Evolutionary conservation across 1,140 invertebrate species (phyloP).

Genomic region (Trinorchestia longiramus): DNA sequence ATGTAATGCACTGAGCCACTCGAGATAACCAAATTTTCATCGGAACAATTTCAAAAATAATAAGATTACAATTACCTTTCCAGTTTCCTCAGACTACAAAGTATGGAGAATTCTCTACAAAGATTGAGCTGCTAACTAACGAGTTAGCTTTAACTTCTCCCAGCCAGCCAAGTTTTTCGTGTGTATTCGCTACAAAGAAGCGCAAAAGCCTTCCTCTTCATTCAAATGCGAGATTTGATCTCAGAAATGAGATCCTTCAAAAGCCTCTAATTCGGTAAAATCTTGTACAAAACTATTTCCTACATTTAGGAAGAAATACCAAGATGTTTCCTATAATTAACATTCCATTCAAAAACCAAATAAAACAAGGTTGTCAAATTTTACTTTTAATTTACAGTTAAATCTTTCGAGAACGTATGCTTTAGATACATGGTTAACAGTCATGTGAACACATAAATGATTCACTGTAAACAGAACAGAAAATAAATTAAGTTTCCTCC

Average conservation of each 20-base stretch:
- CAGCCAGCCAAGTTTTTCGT: neutral
- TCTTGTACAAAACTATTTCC: neutral
- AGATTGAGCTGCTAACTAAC: neutral
- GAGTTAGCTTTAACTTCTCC: no score
- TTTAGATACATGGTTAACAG: neutral
- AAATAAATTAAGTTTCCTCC: neutral
- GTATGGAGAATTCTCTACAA: neutral
- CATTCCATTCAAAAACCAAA: no score
- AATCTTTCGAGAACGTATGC: neutral
- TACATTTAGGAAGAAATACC: neutral
- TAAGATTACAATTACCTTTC: neutral
- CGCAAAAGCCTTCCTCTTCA: neutral
- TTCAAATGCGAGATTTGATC: neutral
- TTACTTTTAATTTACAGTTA: no score
- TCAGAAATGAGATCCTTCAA: neutral
- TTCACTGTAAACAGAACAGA: neutral
- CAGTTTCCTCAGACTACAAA: neutral
- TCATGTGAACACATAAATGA: neutral
- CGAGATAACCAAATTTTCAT: neutral
- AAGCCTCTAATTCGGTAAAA: neutral
- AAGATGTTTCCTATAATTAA: neutral
- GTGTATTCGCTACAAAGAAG: neutral
- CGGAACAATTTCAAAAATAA: neutral
- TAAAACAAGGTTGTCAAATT: no score
- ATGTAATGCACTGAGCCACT: neutral